Conservation (phyloP, 2,113 vertebrate genomes). For the Megaceryle torquata region DNA sequence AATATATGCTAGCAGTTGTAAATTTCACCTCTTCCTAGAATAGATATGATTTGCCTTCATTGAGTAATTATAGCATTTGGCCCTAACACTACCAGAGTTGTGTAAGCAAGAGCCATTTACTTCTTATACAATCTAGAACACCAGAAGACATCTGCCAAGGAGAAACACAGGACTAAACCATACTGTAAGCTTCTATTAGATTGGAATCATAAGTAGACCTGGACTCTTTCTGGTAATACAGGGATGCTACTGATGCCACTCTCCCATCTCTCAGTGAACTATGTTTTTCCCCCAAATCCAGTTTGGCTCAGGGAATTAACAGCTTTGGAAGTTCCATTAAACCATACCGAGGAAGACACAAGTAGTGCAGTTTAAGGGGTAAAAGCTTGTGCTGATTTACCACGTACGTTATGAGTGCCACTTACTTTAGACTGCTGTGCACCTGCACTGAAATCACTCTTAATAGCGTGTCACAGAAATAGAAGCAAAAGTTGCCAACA, state of each 20-base stretch:
- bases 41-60: neutral
- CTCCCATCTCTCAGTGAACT: neutral
- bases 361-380: neutral
- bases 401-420: rapidly evolving
- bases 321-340: neutral
- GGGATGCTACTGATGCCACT: neutral
- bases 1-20: neutral
- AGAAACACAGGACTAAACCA: neutral
- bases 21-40: neutral
- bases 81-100: neutral
- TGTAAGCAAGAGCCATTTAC: neutral
- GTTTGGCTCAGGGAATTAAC: neutral
- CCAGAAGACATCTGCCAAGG: neutral
- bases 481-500: neutral
- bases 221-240: neutral
- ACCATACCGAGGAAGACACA: neutral
- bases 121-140: neutral
- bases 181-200: neutral
- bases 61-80: neutral
- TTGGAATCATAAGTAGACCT: neutral
- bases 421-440: neutral
- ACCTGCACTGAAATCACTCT: neutral
- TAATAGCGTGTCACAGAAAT: neutral
- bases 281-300: neutral
- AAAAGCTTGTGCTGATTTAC: neutral